Percentiles rank a stretch among this genome's conserved stretches.
Evolutionary conservation across 1,140 invertebrate species (phyloP).

Genomic region (Paraescarpia echinospica): DNA sequence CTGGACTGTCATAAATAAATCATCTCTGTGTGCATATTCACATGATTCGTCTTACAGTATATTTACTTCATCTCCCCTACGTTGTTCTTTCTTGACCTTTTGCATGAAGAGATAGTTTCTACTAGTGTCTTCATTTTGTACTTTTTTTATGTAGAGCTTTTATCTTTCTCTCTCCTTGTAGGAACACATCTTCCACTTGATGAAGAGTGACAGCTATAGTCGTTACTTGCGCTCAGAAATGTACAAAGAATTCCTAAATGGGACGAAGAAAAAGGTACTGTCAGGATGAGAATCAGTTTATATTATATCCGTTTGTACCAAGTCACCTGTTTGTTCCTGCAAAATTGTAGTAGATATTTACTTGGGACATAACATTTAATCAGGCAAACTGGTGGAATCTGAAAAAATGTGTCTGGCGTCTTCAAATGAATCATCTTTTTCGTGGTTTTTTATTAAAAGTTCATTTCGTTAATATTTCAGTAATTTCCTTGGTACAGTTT

Average conservation of each 20-base stretch:
- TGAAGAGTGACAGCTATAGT: constrained; percentile 99
- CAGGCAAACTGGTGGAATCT: neutral
- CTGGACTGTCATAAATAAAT: no score
- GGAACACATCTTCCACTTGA: constrained; percentile 98
- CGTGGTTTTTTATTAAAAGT: neutral
- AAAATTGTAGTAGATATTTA: no score
- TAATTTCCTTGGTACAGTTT: neutral
- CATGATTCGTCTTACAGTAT: no score
- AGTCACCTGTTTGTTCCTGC: no score
- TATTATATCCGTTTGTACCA: neutral
- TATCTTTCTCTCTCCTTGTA: constrained; percentile 56
- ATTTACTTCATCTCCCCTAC: no score
- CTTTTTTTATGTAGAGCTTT: neutral
- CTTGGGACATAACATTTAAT: neutral
- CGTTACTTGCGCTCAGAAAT: constrained; percentile 97
- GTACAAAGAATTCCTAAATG: constrained; percentile 96
- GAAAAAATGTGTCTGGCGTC: neutral
- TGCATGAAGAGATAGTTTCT: no score
- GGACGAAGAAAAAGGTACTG: constrained; percentile 89
- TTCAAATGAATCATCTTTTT: neutral
- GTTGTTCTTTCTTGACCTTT: no score
- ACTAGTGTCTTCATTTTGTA: no score
- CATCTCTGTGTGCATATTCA: no score
- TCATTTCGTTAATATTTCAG: neutral
- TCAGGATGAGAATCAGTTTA: neutral